phyloP scores from a whole-genome alignment of 2,797 vertebrate species.

The Apogon hyalosoma region DNA sequence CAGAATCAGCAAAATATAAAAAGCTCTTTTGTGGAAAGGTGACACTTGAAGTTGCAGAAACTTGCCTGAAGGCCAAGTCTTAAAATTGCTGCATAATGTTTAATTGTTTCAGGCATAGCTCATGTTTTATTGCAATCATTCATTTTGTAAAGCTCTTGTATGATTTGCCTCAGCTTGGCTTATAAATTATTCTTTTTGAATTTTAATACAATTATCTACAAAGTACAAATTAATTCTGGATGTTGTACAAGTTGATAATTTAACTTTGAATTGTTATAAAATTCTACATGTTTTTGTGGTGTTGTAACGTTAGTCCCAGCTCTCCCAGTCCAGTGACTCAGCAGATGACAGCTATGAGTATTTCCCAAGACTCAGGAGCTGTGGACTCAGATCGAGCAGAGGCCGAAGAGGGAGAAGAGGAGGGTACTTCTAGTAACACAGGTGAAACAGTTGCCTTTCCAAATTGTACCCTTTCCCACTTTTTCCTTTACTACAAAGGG shows the following conservation, averaged over 20 bases:
- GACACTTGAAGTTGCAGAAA: constrained; percentile 8
- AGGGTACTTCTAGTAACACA: constrained; percentile 79
- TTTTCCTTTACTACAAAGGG: not conserved
- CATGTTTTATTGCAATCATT: constrained; percentile 7
- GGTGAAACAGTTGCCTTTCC: constrained; percentile 59
- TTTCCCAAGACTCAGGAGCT: constrained; percentile 87
- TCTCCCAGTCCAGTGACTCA: constrained; percentile 91
- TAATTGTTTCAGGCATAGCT: constrained; percentile 18
- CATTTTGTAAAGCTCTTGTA: constrained; percentile 4
- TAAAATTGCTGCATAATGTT: constrained; percentile 22
- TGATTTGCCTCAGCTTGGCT: constrained; percentile 13
- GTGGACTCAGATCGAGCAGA: constrained; percentile 85
- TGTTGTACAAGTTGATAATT: not conserved
- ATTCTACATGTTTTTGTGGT: no score
- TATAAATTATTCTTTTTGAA: constrained; percentile 22
- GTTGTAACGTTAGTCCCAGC: constrained; percentile 67
- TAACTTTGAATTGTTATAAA: not conserved
- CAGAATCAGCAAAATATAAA: not conserved
- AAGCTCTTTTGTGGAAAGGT: constrained; percentile 12
- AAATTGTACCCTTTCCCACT: not conserved
- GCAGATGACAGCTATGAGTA: constrained; percentile 94
- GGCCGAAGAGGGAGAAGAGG: constrained; percentile 85
- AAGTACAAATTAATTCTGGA: not conserved
- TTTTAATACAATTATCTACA: constrained; percentile 2
- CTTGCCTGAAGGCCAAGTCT: constrained; percentile 20